These are phyloP conservation scores for Alauda arvensis DNA, from an alignment of 2,797 vertebrate species.

Conservation along the genomic window DNA sequence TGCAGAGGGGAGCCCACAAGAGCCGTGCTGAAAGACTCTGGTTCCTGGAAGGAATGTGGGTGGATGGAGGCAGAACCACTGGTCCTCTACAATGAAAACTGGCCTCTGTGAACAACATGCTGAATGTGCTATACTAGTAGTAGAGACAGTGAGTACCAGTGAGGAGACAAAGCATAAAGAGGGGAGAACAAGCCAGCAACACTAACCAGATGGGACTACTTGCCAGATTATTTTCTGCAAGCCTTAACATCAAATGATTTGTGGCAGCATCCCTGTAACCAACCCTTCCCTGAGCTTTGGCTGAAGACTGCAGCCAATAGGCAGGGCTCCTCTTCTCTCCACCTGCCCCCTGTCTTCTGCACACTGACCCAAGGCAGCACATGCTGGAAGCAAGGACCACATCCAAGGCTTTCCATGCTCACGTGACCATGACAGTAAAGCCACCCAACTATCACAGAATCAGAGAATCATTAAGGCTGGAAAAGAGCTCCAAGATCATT, in stretches of 20 bases:
- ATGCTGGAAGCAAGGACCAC: background rate
- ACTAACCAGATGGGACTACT: background rate
- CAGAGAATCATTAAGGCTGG: background rate
- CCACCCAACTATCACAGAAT: background rate
- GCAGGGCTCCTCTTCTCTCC: background rate
- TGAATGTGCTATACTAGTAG: background rate
- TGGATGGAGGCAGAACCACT: background rate
- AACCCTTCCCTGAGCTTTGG: background rate
- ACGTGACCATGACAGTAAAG: background rate
- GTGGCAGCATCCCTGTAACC: background rate
- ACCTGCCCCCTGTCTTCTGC: accelerated
- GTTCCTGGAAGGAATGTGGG: background rate
- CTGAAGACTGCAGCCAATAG: background rate
- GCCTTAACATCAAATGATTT: background rate
- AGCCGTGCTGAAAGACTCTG: background rate
- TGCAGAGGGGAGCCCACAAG: background rate
- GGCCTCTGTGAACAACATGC: background rate
- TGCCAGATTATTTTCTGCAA: background rate
- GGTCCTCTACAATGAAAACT: background rate
- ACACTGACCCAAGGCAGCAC: background rate
- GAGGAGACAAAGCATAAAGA: background rate
- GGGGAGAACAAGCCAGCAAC: background rate
- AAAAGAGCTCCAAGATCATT: background rate
- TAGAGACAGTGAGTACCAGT: background rate
- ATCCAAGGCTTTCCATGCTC: accelerated